A percentile compares a stretch with the other conserved stretches of the same genome.
These are phyloP conservation scores for Erinaceus europaeus DNA, from an alignment of 2,113 vertebrate species.

Conservation along the genomic window DNA sequence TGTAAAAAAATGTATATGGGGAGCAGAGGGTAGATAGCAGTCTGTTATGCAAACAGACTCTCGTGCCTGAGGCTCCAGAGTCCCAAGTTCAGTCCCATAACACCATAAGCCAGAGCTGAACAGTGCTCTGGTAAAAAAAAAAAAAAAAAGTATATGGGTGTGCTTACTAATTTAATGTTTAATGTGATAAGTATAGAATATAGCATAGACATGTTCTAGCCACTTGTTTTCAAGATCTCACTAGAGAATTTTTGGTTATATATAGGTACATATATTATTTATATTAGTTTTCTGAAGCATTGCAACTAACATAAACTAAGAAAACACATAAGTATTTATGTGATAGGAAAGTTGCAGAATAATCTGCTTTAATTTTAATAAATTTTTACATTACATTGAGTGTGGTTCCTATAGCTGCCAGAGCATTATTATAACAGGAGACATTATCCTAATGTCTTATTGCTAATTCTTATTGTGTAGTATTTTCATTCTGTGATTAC, in stretches of 20 bases:
- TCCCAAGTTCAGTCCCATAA: too few species aligned
- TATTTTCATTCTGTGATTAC: neutral
- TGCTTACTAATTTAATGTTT: neutral
- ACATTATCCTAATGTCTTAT: neutral
- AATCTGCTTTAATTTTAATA: neutral
- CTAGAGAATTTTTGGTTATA: neutral
- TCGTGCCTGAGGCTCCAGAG: too few species aligned
- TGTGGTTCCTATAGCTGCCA: neutral
- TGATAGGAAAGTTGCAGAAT: neutral
- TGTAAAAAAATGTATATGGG: too few species aligned
- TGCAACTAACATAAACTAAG: neutral
- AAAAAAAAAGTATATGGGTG: neutral
- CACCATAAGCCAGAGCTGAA: too few species aligned
- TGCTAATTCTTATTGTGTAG: neutral
- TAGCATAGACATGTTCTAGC: neutral
- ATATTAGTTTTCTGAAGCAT: conserved; percentile 32
- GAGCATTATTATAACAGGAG: neutral
- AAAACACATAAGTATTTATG: conserved; percentile 27
- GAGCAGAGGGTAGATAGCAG: too few species aligned
- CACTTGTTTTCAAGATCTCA: conserved; percentile 1
- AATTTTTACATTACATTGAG: neutral
- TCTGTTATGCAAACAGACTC: too few species aligned
- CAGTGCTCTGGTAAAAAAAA: too few species aligned
- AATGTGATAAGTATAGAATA: neutral
- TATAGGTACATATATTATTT: conserved; percentile 23